These are phyloP conservation scores for Thalassaphorura encarpata DNA, from an alignment of 1,140 invertebrate species.

Conservation along the genomic window DNA sequence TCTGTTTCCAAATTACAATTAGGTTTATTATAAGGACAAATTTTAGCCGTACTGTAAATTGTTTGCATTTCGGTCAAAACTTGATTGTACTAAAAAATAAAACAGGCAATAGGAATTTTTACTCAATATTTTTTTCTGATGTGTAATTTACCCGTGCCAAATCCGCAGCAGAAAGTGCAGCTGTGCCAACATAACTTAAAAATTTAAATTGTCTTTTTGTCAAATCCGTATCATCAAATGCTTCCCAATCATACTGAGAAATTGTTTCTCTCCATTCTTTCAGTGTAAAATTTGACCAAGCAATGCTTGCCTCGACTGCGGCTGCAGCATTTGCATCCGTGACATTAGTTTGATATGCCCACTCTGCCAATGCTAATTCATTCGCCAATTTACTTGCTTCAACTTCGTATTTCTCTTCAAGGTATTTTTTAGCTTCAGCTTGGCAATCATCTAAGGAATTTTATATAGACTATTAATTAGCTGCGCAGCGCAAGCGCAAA, in stretches of 20 bases:
- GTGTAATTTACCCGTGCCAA: slow-evolving; percentile 66
- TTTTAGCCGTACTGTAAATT: slow-evolving; percentile 63
- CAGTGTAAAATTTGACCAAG: slow-evolving; percentile 68
- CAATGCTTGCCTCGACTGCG: slow-evolving; percentile 55
- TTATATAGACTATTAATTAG: not conserved
- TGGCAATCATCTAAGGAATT: slow-evolving; percentile 22
- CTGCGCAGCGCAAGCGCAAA: not conserved
- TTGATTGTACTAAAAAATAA: slow-evolving; percentile 78
- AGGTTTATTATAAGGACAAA: slow-evolving; percentile 53
- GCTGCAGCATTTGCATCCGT: slow-evolving; percentile 14
- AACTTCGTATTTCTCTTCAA: slow-evolving; percentile 22
- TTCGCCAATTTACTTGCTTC: slow-evolving; percentile 13
- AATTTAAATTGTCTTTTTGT: slow-evolving; percentile 62
- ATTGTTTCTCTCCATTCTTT: slow-evolving; percentile 57
- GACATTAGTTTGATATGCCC: slow-evolving; percentile 29
- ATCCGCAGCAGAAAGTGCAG: slow-evolving; percentile 69
- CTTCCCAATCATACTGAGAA: slow-evolving; percentile 50
- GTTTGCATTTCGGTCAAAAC: slow-evolving; percentile 77
- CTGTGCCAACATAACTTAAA: slow-evolving; percentile 68
- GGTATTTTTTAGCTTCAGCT: slow-evolving; percentile 17
- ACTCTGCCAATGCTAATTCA: slow-evolving; percentile 14
- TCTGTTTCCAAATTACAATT: slow-evolving; percentile 35
- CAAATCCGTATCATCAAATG: slow-evolving; percentile 55
- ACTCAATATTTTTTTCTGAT: too few relatives aligned
- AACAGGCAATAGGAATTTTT: too few relatives aligned